Conservation (phyloP, 1,140 invertebrate species). For the Orchestia grillus region DNA sequence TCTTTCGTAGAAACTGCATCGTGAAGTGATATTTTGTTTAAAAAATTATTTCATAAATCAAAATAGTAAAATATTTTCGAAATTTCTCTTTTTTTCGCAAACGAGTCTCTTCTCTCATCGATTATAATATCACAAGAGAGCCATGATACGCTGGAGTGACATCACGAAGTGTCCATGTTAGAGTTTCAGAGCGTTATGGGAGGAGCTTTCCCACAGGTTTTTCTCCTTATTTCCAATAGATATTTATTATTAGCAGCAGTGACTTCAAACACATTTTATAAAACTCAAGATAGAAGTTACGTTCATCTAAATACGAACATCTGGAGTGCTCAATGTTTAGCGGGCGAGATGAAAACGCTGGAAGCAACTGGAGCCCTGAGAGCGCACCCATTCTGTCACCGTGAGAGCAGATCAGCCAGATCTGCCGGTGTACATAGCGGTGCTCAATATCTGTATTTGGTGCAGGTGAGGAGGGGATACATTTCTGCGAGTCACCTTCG, state of each 20-base stretch:
- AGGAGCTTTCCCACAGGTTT: neutral
- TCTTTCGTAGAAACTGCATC: no score
- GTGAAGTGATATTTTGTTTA: neutral
- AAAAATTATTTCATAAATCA: neutral
- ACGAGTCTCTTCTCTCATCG: no score
- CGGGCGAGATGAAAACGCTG: neutral
- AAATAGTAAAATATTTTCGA: no score
- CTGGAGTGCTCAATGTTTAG: neutral
- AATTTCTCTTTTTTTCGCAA: no score
- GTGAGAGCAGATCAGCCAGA: neutral
- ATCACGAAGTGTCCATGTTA: neutral
- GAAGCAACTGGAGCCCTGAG: neutral
- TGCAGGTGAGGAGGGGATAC: neutral
- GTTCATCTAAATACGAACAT: neutral
- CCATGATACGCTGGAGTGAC: neutral
- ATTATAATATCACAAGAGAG: neutral
- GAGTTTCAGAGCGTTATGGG: neutral
- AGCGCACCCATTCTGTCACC: neutral
- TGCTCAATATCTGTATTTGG: neutral
- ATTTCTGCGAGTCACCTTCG: neutral
- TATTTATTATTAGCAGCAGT: neutral
- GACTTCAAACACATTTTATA: neutral
- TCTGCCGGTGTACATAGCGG: slow-evolving; percentile 22
- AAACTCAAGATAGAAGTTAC: neutral
- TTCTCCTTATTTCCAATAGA: neutral